phyloP scores from a whole-genome alignment of 64 coral and sea anemone species.

The Montipora cactus region DNA sequence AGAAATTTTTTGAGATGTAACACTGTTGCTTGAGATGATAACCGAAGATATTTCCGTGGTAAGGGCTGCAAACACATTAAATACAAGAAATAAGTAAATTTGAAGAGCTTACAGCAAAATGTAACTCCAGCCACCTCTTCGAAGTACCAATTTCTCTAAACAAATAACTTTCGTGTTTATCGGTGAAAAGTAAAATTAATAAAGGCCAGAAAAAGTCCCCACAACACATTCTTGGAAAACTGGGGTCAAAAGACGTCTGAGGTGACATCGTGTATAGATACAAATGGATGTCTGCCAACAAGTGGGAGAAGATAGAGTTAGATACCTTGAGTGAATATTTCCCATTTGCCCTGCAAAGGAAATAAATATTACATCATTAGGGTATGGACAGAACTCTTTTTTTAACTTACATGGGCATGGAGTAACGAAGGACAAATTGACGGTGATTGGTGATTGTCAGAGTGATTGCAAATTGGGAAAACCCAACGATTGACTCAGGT shows the following conservation, averaged over 20 bases:
- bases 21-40: constrained; percentile 98
- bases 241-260: too few relatives aligned
- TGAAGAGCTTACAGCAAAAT: background rate
- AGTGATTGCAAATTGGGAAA: too few relatives aligned
- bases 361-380: background rate
- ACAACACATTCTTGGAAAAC: too few relatives aligned
- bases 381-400: background rate
- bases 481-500: too few relatives aligned
- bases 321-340: constrained; percentile 83
- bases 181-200: too few relatives aligned
- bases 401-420: background rate
- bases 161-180: too few relatives aligned
- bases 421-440: background rate
- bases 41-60: constrained; percentile 84
- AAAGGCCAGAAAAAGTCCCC: too few relatives aligned
- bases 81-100: background rate
- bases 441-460: background rate
- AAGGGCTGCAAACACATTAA: constrained; percentile 27
- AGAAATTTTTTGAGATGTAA: constrained; percentile 96
- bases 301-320: background rate
- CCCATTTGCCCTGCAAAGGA: constrained; percentile 68
- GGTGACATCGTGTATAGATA: background rate
- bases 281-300: background rate
- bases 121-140: background rate
- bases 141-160: too few relatives aligned